These are phyloP conservation scores for Apocheima hispidaria DNA, from an alignment of 2,888 invertebrate species.

Conservation along the genomic window DNA sequence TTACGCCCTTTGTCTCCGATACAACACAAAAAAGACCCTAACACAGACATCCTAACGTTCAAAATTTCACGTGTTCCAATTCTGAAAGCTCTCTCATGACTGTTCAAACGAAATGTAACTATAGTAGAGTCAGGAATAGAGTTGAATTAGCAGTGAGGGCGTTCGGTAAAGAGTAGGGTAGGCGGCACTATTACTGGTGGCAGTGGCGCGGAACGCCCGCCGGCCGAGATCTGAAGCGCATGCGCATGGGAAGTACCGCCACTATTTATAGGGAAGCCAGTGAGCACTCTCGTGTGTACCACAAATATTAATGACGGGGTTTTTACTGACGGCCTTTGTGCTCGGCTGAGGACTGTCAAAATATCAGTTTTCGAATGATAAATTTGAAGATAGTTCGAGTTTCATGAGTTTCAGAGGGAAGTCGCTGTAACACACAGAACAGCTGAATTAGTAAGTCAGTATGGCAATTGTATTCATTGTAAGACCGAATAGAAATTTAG, in stretches of 20 bases:
- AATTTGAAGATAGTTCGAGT: not conserved
- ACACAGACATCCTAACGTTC: constrained; percentile 5
- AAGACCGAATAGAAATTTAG: too few species aligned
- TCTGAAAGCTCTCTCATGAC: constrained; percentile 19
- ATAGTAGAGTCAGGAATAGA: not conserved
- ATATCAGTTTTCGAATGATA: constrained; percentile 6
- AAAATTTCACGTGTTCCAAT: constrained; percentile 32
- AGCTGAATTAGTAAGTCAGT: too few species aligned
- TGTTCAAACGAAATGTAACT: constrained; percentile 23
- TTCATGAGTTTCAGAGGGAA: not conserved
- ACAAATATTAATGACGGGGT: constrained; percentile 42
- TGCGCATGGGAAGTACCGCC: constrained; percentile 57
- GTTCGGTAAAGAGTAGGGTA: constrained; percentile 55
- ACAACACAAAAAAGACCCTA: constrained; percentile 42
- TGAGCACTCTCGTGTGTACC: constrained; percentile 36
- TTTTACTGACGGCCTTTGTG: constrained; percentile 29
- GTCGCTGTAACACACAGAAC: too few species aligned
- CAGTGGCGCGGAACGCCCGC: constrained; percentile 81
- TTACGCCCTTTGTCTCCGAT: constrained; percentile 58
- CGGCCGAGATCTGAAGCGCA: constrained; percentile 78
- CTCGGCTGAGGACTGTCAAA: constrained; percentile 20
- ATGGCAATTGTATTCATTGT: too few species aligned
- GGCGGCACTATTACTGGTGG: constrained; percentile 74
- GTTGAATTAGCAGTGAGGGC: constrained; percentile 32
- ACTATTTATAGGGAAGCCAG: constrained; percentile 63